phyloP scores from a whole-genome alignment of 2,113 vertebrate genomes.

The Elanoides forficatus region DNA sequence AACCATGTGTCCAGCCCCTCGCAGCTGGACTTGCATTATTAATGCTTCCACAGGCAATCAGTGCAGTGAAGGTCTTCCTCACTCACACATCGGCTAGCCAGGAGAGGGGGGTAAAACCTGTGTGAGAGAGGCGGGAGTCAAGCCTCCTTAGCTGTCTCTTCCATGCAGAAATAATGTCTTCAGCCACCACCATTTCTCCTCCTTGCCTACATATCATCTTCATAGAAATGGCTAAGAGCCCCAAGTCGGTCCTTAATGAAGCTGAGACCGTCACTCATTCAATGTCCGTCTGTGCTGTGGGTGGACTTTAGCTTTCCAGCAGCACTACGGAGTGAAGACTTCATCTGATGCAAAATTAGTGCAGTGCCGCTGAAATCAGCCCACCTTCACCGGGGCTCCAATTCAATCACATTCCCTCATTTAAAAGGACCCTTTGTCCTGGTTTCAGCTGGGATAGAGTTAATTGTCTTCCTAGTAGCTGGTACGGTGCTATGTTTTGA shows the following conservation, averaged over 20 bases:
- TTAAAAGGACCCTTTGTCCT: background rate
- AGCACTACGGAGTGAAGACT: background rate
- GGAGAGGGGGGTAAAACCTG: background rate
- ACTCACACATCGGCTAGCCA: background rate
- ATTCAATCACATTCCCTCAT: background rate
- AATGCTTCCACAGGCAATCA: background rate
- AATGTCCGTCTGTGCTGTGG: fast-evolving
- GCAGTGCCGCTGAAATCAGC: background rate
- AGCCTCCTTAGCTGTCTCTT: too few species aligned
- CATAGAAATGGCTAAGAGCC: background rate
- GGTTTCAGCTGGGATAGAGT: too few species aligned
- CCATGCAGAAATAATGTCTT: background rate
- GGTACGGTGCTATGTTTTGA: too few species aligned
- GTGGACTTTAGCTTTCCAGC: background rate
- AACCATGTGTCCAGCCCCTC: background rate
- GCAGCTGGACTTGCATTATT: background rate
- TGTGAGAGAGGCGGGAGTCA: background rate
- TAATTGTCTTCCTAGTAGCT: too few species aligned
- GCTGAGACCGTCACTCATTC: background rate
- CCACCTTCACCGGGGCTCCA: background rate
- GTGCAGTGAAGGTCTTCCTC: background rate
- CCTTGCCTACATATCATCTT: background rate
- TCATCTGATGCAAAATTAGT: background rate
- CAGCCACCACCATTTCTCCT: background rate
- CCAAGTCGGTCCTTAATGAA: fast-evolving